Evolutionary conservation across 1,140 invertebrate species (phyloP).

Genomic region (Drosophila ironensis): DNA sequence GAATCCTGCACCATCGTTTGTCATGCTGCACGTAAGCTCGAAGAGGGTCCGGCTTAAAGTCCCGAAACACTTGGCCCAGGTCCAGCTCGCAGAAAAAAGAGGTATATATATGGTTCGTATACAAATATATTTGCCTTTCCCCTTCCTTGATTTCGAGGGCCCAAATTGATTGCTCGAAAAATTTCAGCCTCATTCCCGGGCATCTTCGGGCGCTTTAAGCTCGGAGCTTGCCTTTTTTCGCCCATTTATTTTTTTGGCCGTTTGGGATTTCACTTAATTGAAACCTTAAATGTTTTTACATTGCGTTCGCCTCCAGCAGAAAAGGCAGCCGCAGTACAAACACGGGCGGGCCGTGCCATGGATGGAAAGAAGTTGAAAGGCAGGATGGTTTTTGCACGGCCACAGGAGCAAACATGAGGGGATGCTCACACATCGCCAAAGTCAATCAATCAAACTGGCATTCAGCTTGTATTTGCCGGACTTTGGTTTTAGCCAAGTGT

Average conservation of each 20-base stretch:
- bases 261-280: constrained; percentile 75
- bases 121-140: constrained; percentile 20
- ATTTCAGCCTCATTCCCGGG: constrained; percentile 41
- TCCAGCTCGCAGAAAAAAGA: neutral
- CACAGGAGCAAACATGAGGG: constrained; percentile 1
- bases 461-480: constrained; percentile 34
- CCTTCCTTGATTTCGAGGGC: constrained; percentile 27
- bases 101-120: neutral
- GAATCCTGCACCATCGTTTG: constrained; percentile 54
- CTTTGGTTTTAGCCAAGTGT: constrained; percentile 35
- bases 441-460: constrained; percentile 67
- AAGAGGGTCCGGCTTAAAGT: constrained; percentile 33
- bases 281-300: constrained; percentile 80
- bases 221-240: constrained; percentile 27
- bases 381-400: constrained; percentile 9
- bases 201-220: constrained; percentile 32
- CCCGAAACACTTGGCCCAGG: constrained; percentile 9
- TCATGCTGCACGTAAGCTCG: constrained; percentile 63
- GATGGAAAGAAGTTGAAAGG: constrained; percentile 9
- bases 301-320: constrained; percentile 41
- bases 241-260: constrained; percentile 45
- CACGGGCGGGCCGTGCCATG: neutral
- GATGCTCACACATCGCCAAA: constrained; percentile 5
- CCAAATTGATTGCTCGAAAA: constrained; percentile 73
- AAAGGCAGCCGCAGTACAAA: constrained; percentile 34